Evolutionary conservation across 2,797 vertebrate species (phyloP), one percentile per base, ranked within the genome.

Genomic region (Pipistrellus nathusii): DNA sequence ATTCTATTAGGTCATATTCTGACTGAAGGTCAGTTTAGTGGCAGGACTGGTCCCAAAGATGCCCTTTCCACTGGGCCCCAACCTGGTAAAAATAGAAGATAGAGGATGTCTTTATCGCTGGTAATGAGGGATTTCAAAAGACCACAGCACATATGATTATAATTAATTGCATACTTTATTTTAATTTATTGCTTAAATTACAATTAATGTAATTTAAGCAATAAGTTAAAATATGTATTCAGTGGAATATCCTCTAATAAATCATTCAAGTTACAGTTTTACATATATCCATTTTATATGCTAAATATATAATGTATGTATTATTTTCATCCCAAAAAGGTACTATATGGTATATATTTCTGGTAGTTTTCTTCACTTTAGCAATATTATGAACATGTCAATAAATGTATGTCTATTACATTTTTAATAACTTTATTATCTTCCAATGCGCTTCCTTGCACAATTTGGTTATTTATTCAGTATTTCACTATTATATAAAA

Each of bases 171-270:
- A 41, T 41, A 41, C 38, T 41, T 41, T 41, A 41, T 41, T 41
- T 41, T 41, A 41, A 41, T 41, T 41, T 41, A 41, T 41, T 41
- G 38, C 38, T 41, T 41, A 41, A 66, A 57, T 87, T 53, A 90
- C 69, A 48, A 85, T 83, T 92, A 85, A 46, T 35, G 35, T 53
- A 17, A 12, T 96, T 97, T 92, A 87, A 71, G 96, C 0, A 4
- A 30, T 72, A 92, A 90, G 1, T 86, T 17, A 68, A 94, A 91
- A 55, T 35, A 55, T 55, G 38, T 27, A 66, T 62, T 93, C 44
- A 66, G 21, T 51, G 41, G 30, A 48, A 23, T 30, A 17, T 46
- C 8, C 62, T 73, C 78, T 9, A 21, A 84, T 41, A 93, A 78
- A 80, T 32, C 77, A 23, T 68, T 90, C 32, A 35, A 71, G 14